Evolutionary conservation across 1,140 invertebrate genomes (phyloP).

Genomic region (Cherax destructor): DNA sequence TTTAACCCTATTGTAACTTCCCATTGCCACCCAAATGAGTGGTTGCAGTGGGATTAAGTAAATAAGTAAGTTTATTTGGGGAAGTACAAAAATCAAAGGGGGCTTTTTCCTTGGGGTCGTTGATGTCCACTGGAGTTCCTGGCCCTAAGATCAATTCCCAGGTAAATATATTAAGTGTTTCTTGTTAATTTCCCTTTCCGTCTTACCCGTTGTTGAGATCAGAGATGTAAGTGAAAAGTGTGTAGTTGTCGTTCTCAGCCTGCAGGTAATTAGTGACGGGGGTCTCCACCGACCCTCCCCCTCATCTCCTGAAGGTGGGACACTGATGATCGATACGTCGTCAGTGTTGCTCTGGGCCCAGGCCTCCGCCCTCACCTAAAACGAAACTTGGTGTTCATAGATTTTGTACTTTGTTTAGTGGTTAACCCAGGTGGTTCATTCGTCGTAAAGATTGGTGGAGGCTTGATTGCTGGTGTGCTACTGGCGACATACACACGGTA

Average conservation of each 20-base stretch:
- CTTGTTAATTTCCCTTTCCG: background rate
- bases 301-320: constrained; percentile 55
- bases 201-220: constrained; percentile 57
- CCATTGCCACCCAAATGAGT: no score
- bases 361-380: constrained; percentile 40
- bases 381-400: background rate
- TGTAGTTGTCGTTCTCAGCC: constrained; percentile 59
- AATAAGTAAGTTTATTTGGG: no score
- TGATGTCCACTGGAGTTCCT: no score
- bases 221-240: constrained; percentile 56
- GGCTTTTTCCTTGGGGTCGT: no score
- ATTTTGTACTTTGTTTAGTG: no score
- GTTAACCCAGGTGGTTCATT: no score
- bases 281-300: constrained; percentile 44
- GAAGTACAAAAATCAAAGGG: no score
- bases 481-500: no score
- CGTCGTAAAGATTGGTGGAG: no score
- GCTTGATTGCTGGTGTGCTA: no score
- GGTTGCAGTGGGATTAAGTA: no score
- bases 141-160: background rate
- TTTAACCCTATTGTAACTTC: no score
- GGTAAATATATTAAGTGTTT: background rate
- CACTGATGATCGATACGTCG: constrained; percentile 48
- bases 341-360: constrained; percentile 51
- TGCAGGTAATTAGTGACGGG: constrained; percentile 52